A percentile compares a stretch with the other conserved stretches of the same genome.
Evolutionary conservation across 2,113 vertebrate genomes (phyloP).

Genomic region (Alosa alosa): DNA sequence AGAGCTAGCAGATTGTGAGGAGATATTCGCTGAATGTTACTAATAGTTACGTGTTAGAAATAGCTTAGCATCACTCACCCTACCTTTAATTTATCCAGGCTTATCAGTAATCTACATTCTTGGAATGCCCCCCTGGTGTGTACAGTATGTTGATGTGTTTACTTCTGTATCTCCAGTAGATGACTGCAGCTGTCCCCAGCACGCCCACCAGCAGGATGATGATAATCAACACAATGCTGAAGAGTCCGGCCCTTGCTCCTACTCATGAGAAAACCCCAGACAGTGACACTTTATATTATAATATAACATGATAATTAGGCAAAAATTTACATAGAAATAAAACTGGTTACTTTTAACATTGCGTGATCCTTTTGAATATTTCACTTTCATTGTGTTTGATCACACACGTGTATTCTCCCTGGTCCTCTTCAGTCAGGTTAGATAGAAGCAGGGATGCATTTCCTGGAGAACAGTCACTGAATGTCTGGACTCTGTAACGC

Average conservation of each 20-base stretch:
- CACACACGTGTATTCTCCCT: neutral
- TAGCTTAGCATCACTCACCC: too few species aligned
- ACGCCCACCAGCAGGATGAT: neutral
- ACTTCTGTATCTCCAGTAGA: neutral
- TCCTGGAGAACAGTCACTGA: neutral
- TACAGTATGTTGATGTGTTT: neutral
- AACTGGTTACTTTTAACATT: neutral
- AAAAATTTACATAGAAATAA: neutral
- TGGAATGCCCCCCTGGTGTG: too few species aligned
- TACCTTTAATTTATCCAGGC: too few species aligned
- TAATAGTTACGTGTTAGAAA: too few species aligned
- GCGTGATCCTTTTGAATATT: neutral
- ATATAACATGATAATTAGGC: neutral
- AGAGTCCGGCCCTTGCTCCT: neutral
- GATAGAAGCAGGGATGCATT: neutral
- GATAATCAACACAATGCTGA: neutral
- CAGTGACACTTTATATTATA: neutral
- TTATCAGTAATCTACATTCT: neutral
- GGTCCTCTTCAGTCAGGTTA: neutral
- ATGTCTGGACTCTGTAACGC: neutral
- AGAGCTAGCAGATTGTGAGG: too few species aligned
- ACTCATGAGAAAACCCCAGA: neutral
- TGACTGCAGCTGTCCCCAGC: neutral
- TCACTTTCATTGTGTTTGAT: neutral
- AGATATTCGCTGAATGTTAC: neutral